Conservation (phyloP, 1,140 invertebrate species). For the Manduca sexta region DNA sequence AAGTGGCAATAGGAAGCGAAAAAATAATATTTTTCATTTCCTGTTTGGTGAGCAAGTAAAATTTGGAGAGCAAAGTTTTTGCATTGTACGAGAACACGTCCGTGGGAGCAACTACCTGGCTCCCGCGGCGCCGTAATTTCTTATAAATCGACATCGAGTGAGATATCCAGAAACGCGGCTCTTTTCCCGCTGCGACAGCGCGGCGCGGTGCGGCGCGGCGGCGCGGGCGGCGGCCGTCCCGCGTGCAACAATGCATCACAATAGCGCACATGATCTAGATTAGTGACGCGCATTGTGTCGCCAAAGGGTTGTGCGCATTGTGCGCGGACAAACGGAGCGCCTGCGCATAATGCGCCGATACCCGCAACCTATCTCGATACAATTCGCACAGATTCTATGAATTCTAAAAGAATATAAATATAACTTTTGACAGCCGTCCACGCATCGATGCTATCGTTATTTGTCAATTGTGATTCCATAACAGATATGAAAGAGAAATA, state of each 20-base stretch:
- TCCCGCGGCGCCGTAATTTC: conserved; percentile 59
- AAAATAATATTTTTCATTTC: conserved; percentile 69
- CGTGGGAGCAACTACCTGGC: conserved; percentile 68
- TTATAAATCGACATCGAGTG: conserved; percentile 69
- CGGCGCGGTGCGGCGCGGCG: too few relatives aligned
- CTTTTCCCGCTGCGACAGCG: conserved; percentile 41
- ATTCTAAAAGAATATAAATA: conserved; percentile 73
- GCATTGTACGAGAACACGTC: conserved; percentile 46
- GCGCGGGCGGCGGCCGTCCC: conserved; percentile 19
- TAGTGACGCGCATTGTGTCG: conserved; percentile 69
- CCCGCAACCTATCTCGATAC: conserved; percentile 62
- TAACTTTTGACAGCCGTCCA: conserved; percentile 69
- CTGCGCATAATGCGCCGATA: conserved; percentile 50
- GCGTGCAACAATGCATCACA: conserved; percentile 43
- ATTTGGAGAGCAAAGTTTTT: conserved; percentile 59
- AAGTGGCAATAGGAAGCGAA: conserved; percentile 46
- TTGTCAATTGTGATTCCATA: conserved; percentile 57
- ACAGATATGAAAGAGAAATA: conserved; percentile 47
- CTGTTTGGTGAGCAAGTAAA: conserved; percentile 53
- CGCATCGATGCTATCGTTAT: conserved; percentile 63
- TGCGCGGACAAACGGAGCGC: conserved; percentile 40
- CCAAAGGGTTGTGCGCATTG: conserved; percentile 66
- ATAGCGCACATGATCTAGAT: conserved; percentile 69
- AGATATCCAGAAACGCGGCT: conserved; percentile 49
- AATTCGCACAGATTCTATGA: conserved; percentile 67